Percentiles rank a stretch among this genome's conserved stretches.
These are phyloP conservation scores for Stylophora pistillata DNA, from an alignment of 64 coral and sea anemone species.

Conservation along the genomic window DNA sequence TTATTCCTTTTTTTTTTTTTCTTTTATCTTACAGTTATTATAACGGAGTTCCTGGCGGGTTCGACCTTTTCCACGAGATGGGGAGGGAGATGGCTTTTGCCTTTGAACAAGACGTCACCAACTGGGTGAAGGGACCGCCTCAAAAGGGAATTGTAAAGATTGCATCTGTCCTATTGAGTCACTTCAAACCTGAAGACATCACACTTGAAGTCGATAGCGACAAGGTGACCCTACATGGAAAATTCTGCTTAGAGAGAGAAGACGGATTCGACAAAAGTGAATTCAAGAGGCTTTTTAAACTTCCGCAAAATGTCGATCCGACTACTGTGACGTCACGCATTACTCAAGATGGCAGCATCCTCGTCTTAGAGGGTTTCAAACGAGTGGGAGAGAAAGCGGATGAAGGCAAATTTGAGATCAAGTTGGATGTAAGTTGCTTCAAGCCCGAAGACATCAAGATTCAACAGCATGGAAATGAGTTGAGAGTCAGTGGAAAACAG, in stretches of 20 bases:
- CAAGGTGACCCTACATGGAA: conserved; percentile 61
- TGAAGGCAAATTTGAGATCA: conserved; percentile 72
- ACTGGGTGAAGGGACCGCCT: neutral
- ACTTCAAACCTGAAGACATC: conserved; percentile 49
- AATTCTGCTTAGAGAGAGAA: conserved; percentile 53
- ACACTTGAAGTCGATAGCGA: conserved; percentile 30
- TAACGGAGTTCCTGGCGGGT: neutral
- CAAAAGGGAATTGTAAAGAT: neutral
- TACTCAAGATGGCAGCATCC: conserved; percentile 55
- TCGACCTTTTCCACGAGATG: neutral
- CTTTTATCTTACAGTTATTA: neutral
- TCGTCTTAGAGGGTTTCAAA: conserved; percentile 53
- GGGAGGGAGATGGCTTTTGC: neutral
- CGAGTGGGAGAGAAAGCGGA: conserved; percentile 11
- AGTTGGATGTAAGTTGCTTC: conserved; percentile 75
- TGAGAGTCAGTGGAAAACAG: conserved; percentile 61
- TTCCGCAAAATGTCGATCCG: conserved; percentile 78
- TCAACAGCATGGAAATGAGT: conserved; percentile 65
- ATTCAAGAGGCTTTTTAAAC: conserved; percentile 58
- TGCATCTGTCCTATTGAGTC: conserved; percentile 3
- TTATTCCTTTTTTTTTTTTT: neutral
- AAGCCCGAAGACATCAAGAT: conserved; percentile 76
- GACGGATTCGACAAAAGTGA: conserved; percentile 67
- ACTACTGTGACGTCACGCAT: conserved; percentile 48
- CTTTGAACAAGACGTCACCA: neutral